Percentiles rank a stretch among this genome's conserved stretches.
Evolutionary conservation across 2,113 vertebrate genomes (phyloP).

Genomic region (Phrynocephalus versicolor): DNA sequence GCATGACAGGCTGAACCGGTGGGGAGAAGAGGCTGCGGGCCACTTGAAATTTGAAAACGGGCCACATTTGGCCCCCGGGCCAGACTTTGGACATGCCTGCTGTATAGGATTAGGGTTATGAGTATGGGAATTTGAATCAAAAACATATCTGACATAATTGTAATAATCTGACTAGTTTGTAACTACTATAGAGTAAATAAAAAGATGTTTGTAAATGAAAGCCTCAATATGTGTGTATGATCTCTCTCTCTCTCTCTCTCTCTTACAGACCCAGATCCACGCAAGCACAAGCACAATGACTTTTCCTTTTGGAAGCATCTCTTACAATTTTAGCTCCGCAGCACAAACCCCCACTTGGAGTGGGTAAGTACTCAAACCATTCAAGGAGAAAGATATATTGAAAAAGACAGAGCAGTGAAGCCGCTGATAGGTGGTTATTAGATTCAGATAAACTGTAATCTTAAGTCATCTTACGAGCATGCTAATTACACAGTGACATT

Average conservation of each 20-base stretch:
- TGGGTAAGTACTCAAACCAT: constrained; percentile 32
- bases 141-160: neutral
- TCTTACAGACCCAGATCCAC: neutral
- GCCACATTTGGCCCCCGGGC: too few species aligned
- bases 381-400: constrained; percentile 67
- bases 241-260: too few species aligned
- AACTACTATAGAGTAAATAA: too few species aligned
- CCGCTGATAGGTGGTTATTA: constrained; percentile 80
- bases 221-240: too few species aligned
- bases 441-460: constrained; percentile 84
- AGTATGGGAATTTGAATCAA: neutral
- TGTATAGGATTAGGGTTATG: neutral
- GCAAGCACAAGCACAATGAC: neutral
- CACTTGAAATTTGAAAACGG: too few species aligned
- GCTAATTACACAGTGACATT: constrained; percentile 84
- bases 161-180: too few species aligned
- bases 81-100: too few species aligned
- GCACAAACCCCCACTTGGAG: neutral
- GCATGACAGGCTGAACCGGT: too few species aligned
- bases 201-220: too few species aligned
- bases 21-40: too few species aligned
- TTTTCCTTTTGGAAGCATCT: neutral
- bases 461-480: constrained; percentile 78
- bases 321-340: constrained; percentile 28
- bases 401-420: constrained; percentile 71